Evolutionary conservation across 2,113 vertebrate species (phyloP).

Genomic region (Atlantisia rogersi): DNA sequence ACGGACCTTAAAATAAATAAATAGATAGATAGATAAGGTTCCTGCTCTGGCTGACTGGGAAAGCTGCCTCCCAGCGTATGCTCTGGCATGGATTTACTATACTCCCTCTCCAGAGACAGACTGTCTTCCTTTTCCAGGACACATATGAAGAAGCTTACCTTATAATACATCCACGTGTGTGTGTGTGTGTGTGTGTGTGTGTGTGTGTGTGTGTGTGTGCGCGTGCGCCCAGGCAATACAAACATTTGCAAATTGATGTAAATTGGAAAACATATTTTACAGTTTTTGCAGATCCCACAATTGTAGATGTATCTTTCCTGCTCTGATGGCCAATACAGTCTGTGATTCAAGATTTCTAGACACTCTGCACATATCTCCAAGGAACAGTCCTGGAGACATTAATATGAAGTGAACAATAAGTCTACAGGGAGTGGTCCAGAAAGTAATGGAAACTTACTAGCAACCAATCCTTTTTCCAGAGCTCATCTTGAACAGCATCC

Average conservation of each 20-base stretch:
- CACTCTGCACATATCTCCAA: not conserved
- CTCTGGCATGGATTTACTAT: not conserved
- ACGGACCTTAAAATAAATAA: not conserved
- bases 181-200: too few species aligned
- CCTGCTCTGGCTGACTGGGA: not conserved
- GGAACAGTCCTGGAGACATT: not conserved
- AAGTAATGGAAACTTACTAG: not conserved
- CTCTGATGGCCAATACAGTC: not conserved
- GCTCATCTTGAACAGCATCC: not conserved
- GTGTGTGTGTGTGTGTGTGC: too few species aligned
- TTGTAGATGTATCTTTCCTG: not conserved
- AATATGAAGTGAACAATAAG: not conserved
- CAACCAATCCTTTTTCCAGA: not conserved
- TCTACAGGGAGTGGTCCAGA: not conserved
- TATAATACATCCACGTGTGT: too few species aligned
- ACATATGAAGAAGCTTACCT: not conserved
- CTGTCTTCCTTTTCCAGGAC: not conserved
- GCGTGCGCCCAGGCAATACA: not conserved
- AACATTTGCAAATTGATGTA: not conserved
- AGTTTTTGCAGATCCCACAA: not conserved
- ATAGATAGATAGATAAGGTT: not conserved
- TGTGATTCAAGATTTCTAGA: not conserved
- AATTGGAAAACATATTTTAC: not conserved
- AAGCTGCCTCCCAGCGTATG: not conserved
- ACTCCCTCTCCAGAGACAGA: not conserved